Percentiles rank a stretch among this genome's conserved stretches.
Conservation (phyloP, 1,140 invertebrate species). For the Ditylenchus dipsaci region DNA sequence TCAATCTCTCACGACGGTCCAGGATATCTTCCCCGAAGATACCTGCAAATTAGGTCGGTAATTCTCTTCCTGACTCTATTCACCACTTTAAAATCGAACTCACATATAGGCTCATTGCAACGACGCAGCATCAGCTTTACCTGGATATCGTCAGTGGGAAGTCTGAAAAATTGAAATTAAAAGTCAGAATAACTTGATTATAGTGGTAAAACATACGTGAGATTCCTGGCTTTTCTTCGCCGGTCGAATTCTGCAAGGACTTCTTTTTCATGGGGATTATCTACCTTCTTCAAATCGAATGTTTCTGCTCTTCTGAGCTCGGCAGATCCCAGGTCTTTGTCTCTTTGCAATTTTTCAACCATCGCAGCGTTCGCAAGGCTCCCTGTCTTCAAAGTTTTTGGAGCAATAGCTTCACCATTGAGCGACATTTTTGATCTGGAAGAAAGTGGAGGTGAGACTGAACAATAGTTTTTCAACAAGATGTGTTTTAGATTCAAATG, state of each 20-base stretch:
- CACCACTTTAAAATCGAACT: conserved; percentile 19
- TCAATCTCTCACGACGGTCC: conserved; percentile 52
- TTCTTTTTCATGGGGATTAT: conserved; percentile 43
- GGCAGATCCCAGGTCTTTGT: neutral
- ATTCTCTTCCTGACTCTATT: conserved; percentile 11
- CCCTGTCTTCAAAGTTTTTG: neutral
- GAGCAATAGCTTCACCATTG: neutral
- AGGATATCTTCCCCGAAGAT: conserved; percentile 56
- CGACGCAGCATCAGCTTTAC: conserved; percentile 55
- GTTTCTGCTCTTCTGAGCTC: neutral
- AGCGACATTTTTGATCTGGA: neutral
- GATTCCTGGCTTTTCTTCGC: conserved; percentile 44
- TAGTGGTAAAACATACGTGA: conserved; percentile 22
- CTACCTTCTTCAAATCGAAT: conserved; percentile 4
- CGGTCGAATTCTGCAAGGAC: conserved; percentile 55
- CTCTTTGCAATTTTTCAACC: neutral
- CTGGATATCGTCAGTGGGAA: conserved; percentile 54
- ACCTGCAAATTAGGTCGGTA: conserved; percentile 33
- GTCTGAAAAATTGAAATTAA: neutral
- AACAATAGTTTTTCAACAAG: no score
- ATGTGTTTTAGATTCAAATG: no score
- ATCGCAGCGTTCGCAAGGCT: neutral
- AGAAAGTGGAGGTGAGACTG: neutral
- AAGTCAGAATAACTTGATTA: no score
- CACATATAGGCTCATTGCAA: conserved; percentile 55